Evolutionary conservation across 2,113 vertebrate genomes (phyloP), one percentile per base, ranked within the genome.

Genomic region (Urocynchramus pylzowi): DNA sequence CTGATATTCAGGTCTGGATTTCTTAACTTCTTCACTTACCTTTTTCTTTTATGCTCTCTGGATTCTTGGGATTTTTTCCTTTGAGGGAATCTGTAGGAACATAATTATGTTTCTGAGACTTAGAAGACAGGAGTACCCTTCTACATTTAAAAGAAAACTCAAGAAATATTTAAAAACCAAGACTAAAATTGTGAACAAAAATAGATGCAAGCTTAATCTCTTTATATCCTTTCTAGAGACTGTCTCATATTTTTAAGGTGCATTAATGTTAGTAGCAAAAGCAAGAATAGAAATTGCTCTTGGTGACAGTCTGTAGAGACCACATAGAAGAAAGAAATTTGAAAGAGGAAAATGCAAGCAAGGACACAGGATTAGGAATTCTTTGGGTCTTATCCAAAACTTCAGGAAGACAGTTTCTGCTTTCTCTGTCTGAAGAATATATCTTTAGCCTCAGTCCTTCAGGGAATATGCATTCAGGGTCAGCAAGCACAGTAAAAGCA

Each of bases 1-100:
- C 21, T 85, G 31, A 70, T 71, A 68, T 28, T 81, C 54, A 63
- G 49, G 23, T 93, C 39, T 80, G 60, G 30, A 59, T 65, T 81
- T 89, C 21, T 84, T 61, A 27, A 59, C 41, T 92, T 96, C 23
- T 84, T 63, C 31, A 57, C 47, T 91, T 97, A 98, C 98, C 97
- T 97, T 97, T 98, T 70, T 98, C 97, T 67, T 95, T 98, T 68
- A 44, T 60, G 28, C 9, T 52, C 21, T 92, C 93, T 81, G 95
- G 90, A 75, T 90, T 97, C 84, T 95, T 98, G 33, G 45, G 87
- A 60, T 89, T 82, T 94, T 97, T 98, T 95, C 95, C 97, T 97
- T 98, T 98, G 31, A n/a, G 76, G 54, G 86, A 50, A 71, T 98
- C 98, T 98, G 91, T 52, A 95, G 82, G 69, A 85, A 84, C 57